Evolutionary conservation across 92 coral and sea anemone species (phyloP).

Genomic region (Epizoanthus stellaris): DNA sequence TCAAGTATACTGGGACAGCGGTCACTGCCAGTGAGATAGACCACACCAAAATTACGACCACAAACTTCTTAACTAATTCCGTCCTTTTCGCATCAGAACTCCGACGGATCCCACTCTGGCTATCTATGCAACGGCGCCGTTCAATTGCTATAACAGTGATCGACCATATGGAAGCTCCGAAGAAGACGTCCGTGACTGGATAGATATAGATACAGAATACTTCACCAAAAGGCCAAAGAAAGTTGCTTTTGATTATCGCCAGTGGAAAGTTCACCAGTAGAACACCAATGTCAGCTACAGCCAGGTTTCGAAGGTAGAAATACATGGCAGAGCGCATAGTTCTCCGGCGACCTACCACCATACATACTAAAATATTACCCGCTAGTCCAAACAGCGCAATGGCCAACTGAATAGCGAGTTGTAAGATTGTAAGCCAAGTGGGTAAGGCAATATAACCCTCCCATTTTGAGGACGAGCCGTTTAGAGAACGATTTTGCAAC

Average conservation of each 20-base stretch:
- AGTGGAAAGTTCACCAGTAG: conserved; percentile 18
- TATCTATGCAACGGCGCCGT: conserved; percentile 2
- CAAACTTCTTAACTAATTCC: too few relatives aligned
- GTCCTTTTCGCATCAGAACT: neutral
- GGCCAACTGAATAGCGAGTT: conserved; percentile 16
- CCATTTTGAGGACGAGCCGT: conserved; percentile 12
- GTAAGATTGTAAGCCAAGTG: neutral
- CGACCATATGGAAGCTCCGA: conserved; percentile 46
- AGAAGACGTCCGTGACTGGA: conserved; percentile 36
- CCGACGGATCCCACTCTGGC: neutral
- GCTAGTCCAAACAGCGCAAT: conserved; percentile 12
- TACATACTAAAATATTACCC: conserved; percentile 34
- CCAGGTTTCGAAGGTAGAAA: conserved; percentile 37
- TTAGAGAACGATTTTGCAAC: neutral
- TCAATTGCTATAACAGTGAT: conserved; percentile 35
- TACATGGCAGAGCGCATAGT: conserved; percentile 23
- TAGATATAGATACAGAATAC: conserved; percentile 27
- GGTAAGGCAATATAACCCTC: conserved; percentile 28
- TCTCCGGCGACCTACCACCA: conserved; percentile 9
- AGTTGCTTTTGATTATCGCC: conserved; percentile 18
- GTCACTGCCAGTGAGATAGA: too few relatives aligned
- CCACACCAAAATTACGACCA: too few relatives aligned
- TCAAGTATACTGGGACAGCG: too few relatives aligned
- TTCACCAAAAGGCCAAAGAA: conserved; percentile 39
- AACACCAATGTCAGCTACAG: conserved; percentile 40